Evolutionary conservation across 2,888 invertebrate species (phyloP), one percentile per base, ranked within the genome.

Genomic region (Drosophila koepferae): DNA sequence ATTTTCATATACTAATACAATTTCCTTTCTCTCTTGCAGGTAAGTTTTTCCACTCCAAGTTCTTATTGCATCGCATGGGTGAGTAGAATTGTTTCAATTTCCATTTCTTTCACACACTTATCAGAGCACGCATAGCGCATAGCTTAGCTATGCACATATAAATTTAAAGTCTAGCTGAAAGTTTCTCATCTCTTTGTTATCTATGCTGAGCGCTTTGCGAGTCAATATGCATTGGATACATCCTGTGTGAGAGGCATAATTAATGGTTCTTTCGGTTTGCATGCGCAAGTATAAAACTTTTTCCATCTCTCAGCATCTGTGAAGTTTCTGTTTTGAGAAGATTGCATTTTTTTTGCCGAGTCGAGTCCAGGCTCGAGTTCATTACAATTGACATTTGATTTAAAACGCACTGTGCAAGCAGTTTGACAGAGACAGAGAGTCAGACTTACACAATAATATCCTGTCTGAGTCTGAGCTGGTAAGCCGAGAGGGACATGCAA

Each of bases 341-440:
- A 63, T 48, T 72, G 70, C 53, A 54, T 43, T 40, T 28, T 23
- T 58, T 63, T 34, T 51, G 28, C 49, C 36, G 46, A 31, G 41
- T 43, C 43, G 18, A 18, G 58, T 43, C 43, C 49, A 54, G 65
- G 43, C 64, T 60, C 34, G 55, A 56, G 65, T 80, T 74, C 70
- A 80, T 77, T 80, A 65, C 80, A 79, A 59, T 73, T 80, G 77
- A 58, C 73, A 74, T 80, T 79, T 77, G 81, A 74, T 77, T 80
- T 79, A 80, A 70, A 70, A 70, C 70, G 70, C 81, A 77, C 64
- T 80, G 41, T 43, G 54, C 20, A 38, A 40, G 36, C 36, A 65
- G 40, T 46, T 62, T 38, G 36, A 43, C 36, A 44, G 65, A 6
- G 28, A 38, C 40, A 18, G 0, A 20, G 43, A 23, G 23, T 18